These are phyloP conservation scores for Hyla sarda DNA, from an alignment of 2,113 vertebrate species.

Conservation along the genomic window DNA sequence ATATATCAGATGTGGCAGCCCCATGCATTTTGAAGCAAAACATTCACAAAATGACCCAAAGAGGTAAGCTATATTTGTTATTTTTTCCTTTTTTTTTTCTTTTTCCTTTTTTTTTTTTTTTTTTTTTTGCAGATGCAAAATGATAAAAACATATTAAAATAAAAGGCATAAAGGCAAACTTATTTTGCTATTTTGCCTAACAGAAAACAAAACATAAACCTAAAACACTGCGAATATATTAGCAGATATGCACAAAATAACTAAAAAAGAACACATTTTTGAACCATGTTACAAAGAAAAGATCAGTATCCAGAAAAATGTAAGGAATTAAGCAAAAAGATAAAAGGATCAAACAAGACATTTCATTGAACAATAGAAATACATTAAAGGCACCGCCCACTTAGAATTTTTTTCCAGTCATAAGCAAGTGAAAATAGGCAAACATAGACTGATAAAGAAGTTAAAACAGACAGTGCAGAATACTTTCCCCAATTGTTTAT, in stretches of 20 bases:
- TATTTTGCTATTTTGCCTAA: slow-evolving; percentile 20
- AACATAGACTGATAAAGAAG: slow-evolving; percentile 69
- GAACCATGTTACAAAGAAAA: slow-evolving; percentile 59
- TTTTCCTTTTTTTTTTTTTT: background rate
- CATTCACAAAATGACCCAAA: slow-evolving; percentile 35
- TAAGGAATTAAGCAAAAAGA: slow-evolving; percentile 68
- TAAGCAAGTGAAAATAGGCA: slow-evolving; percentile 75
- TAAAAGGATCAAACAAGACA: slow-evolving; percentile 76
- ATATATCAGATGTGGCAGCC: slow-evolving; percentile 28
- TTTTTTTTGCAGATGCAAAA: background rate
- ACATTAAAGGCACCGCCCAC: slow-evolving; percentile 84
- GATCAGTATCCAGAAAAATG: slow-evolving; percentile 68
- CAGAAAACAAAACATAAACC: slow-evolving; percentile 52
- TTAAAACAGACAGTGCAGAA: slow-evolving; percentile 66
- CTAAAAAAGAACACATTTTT: slow-evolving; percentile 62
- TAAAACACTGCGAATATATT: slow-evolving; percentile 65
- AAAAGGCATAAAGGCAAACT: slow-evolving; percentile 46
- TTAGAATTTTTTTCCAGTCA: slow-evolving; percentile 73
- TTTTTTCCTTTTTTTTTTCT: background rate
- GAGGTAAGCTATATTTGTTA: slow-evolving; percentile 12
- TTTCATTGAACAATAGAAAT: slow-evolving; percentile 76
- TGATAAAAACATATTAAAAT: background rate
- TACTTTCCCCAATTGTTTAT: slow-evolving; percentile 59
- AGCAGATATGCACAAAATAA: slow-evolving; percentile 60
- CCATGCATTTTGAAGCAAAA: slow-evolving; percentile 51